Evolutionary conservation across 2,888 invertebrate genomes (phyloP), one percentile per base, ranked within the genome.

Genomic region (Chironomus riparius): DNA sequence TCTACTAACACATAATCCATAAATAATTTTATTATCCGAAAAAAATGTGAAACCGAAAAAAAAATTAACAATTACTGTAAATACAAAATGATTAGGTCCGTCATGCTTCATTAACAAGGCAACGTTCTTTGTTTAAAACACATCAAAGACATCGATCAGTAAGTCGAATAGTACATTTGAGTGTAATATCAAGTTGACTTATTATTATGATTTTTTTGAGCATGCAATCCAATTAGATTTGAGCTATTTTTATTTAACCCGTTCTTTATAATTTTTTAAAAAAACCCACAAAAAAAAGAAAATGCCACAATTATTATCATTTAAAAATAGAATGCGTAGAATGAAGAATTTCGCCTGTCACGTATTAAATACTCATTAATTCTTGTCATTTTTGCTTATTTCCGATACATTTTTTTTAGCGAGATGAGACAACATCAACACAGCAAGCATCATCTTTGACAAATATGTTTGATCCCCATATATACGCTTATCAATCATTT

Each of bases 71-170:
- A 65, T 21, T 24, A 65, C 24, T 22, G 10, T 28, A 38, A 68
- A 68, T 83, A 83, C 82, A 82, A 83, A 83, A 82, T 82, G 47
- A 74, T 80, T 85, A 90, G 90, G 90, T 90, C 84, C 89, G 90
- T 84, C 90, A 90, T 85, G 89, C 89, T 83, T 90, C 90, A 82
- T 86, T 90, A 84, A 90, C 90, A 82, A 88, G 90, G 82, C 89
- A 89, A 83, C 86, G 88, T 83, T 86, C 87, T 80, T 85, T 87
- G 82, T 86, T 86, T 85, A 88, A 89, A 86, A 87, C 88, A 80
- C 89, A 89, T 83, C 87, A 89, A 84, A 86, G 89, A 82, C 89
- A 89, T 85, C 87, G 88, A 85, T 89, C 89, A 84, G 89, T 89
- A 88, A 89, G 89, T 87, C 80, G 13, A n/a, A 13, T 28, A 6